Evolutionary conservation across 2,797 vertebrate genomes (phyloP), one percentile per base, ranked within the genome.

Genomic region (Falco columbarius): DNA sequence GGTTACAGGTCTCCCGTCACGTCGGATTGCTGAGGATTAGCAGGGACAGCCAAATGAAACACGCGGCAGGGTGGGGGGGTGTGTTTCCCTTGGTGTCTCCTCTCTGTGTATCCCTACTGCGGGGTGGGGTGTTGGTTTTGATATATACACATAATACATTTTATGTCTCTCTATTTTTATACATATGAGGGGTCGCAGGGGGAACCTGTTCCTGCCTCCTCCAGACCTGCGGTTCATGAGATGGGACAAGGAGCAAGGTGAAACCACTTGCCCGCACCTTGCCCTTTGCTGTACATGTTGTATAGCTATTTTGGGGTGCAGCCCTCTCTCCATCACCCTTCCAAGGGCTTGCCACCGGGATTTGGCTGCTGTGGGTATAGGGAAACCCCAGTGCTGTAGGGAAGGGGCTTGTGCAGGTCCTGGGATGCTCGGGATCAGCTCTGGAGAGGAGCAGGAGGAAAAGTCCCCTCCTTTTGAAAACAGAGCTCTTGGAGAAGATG

Each of bases 71-170:
- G 38, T 38, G 67, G 55, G 9, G 42, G 58, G 29, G 10, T 20
- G 0, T 16, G 52, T 19, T 7, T 40, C 67, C 56, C 40, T 17
- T 2, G 0, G 4, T 12, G 13, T 14, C 83, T 61, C 75, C 65
- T 46, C 17, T 22, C 74, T 34, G 26, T 34, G 5, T 3, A 1
- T n/a, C 62, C 56, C 77, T 29, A 18, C 85, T 56, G 29, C 36
- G 6, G 51, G 34, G 2, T 2, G 23, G 47, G 23, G 17, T 40
- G 11, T 3, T 26, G 65, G 27, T 2, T 27, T 49, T 10, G 3
- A 10, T 7, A 5, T 3, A 15, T 1, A 10, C 2, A 1, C 12
- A 20, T 2, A 15, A 3, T 23, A 14, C 4, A 14, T 47, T 11
- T 12, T 21, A 26, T 23, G 6, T 27, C 1, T 23, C 44, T 42